phyloP scores from a whole-genome alignment of 2,797 vertebrate genomes.

The Sphenodon punctatus region DNA sequence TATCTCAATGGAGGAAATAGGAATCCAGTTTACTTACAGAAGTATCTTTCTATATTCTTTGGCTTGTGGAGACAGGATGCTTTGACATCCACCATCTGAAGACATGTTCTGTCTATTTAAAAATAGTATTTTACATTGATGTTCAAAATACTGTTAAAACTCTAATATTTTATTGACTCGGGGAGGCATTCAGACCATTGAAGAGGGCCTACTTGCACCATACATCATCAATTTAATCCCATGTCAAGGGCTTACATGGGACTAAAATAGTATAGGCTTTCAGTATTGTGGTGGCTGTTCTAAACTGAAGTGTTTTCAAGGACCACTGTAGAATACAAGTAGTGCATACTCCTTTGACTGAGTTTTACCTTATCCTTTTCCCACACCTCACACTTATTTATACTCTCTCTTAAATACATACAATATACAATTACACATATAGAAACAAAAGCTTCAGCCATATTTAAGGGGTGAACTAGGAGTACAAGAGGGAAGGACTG shows the following conservation, averaged over 20 bases:
- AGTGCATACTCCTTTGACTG: background rate
- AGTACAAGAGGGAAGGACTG: background rate
- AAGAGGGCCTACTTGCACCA: background rate
- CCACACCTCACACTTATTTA: background rate
- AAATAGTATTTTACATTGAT: background rate
- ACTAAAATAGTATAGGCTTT: background rate
- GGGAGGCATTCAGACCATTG: fast-evolving
- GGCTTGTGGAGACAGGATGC: background rate
- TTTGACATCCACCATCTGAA: background rate
- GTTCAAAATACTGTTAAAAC: background rate
- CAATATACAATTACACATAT: background rate
- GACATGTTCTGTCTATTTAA: background rate
- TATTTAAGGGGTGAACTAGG: background rate
- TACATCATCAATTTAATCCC: background rate
- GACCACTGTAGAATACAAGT: background rate
- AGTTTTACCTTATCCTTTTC: background rate
- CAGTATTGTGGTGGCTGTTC: background rate
- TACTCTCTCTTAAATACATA: background rate
- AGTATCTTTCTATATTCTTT: background rate
- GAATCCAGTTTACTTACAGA: background rate
- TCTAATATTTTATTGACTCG: background rate
- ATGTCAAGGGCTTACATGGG: background rate
- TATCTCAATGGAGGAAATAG: background rate
- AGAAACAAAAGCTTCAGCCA: background rate
- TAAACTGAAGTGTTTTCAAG: fast-evolving